A percentile compares a stretch with the other conserved stretches of the same genome.
These are phyloP conservation scores for Siphonodentalium dalli DNA, from an alignment of 2,888 invertebrate genomes.

Conservation along the genomic window DNA sequence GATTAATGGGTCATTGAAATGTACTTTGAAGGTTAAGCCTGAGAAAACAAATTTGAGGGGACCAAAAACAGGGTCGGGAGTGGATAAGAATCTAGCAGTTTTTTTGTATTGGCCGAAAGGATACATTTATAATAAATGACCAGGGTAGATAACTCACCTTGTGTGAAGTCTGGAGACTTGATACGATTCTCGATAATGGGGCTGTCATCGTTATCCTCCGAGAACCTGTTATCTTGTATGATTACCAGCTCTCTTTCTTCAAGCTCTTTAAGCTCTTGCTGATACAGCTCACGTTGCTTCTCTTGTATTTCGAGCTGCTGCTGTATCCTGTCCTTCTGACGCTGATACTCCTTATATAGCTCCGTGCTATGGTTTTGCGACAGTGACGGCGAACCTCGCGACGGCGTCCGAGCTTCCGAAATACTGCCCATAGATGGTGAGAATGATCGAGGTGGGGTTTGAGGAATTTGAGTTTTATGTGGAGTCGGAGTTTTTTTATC, in stretches of 20 bases:
- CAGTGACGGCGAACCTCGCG: slow-evolving; percentile 17
- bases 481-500: neutral
- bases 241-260: slow-evolving; percentile 39
- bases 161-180: no score
- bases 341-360: slow-evolving; percentile 81
- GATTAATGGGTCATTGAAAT: no score
- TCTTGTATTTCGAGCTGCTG: slow-evolving; percentile 52
- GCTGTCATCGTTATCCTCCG: no score
- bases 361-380: slow-evolving; percentile 70
- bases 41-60: no score
- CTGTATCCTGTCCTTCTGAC: slow-evolving; percentile 61
- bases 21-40: no score
- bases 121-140: no score
- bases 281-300: slow-evolving; percentile 66
- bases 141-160: no score
- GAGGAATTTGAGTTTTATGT: no score
- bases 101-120: no score
- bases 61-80: no score
- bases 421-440: slow-evolving; percentile 42
- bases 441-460: slow-evolving; percentile 34
- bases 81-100: no score
- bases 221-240: slow-evolving; percentile 32
- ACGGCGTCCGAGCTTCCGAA: slow-evolving; percentile 19
- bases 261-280: slow-evolving; percentile 65
- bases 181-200: no score